Evolutionary conservation across 2,888 invertebrate genomes (phyloP).

Genomic region (Andrena chrysosceles): DNA sequence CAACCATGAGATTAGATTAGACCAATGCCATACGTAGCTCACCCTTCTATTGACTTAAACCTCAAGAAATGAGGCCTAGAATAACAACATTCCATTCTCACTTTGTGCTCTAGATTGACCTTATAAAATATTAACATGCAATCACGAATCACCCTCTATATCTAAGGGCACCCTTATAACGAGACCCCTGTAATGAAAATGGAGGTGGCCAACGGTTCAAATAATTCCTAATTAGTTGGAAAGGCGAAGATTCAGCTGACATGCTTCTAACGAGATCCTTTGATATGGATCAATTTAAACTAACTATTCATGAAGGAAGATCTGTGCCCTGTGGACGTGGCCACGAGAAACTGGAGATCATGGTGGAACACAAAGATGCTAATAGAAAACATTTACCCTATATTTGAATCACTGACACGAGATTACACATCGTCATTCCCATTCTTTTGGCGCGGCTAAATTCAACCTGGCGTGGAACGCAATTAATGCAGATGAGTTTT

Average conservation of each 20-base stretch:
- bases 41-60: too few relatives aligned
- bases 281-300: slow-evolving; percentile 56
- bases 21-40: too few relatives aligned
- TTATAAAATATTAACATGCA: background rate
- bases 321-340: slow-evolving; percentile 41
- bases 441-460: background rate
- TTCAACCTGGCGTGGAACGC: slow-evolving; percentile 6
- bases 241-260: slow-evolving; percentile 11
- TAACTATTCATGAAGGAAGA: slow-evolving; percentile 70
- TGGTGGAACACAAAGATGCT: slow-evolving; percentile 54
- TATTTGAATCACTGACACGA: slow-evolving; percentile 19
- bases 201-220: slow-evolving; percentile 4
- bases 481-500: slow-evolving; percentile 8
- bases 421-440: slow-evolving; percentile 1
- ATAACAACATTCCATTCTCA: too few relatives aligned
- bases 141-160: background rate
- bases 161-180: too few relatives aligned
- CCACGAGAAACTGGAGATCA: slow-evolving; percentile 35
- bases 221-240: slow-evolving; percentile 14
- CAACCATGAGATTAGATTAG: too few relatives aligned
- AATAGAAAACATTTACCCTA: slow-evolving; percentile 33
- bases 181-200: background rate
- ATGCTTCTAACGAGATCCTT: slow-evolving; percentile 51
- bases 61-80: too few relatives aligned
- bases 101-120: too few relatives aligned